Conservation (phyloP, 2,888 invertebrate species). For the Thecophora atra region DNA sequence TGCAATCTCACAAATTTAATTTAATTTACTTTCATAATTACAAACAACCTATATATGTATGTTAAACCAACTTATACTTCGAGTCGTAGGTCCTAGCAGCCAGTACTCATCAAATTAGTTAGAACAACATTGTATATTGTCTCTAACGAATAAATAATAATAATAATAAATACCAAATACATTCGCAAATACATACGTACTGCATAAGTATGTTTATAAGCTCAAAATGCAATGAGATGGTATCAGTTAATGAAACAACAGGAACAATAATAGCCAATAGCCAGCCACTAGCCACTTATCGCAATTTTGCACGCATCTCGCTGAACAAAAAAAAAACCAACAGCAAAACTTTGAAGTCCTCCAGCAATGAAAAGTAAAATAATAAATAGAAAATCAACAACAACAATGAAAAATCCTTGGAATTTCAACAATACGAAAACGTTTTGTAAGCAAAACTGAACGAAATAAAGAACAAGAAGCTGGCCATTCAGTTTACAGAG, state of each 20-base stretch:
- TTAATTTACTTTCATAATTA: too few relatives aligned
- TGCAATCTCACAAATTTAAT: too few relatives aligned
- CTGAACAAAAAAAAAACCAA: background rate
- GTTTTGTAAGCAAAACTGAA: background rate
- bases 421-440: background rate
- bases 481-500: background rate
- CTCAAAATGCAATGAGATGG: conserved; percentile 1
- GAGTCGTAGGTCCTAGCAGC: too few relatives aligned
- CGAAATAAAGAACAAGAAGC: conserved; percentile 24
- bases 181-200: background rate
- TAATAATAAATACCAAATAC: too few relatives aligned
- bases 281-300: background rate
- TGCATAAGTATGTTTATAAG: background rate
- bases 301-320: background rate
- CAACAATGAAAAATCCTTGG: background rate
- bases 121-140: too few relatives aligned
- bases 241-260: background rate
- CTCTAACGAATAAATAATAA: too few relatives aligned
- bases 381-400: background rate
- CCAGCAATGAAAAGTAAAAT: too few relatives aligned
- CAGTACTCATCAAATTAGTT: too few relatives aligned
- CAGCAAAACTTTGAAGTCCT: background rate
- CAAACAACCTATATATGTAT: too few relatives aligned
- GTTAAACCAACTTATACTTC: too few relatives aligned
- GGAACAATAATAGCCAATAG: background rate